Base-by-base conservation (phyloP, 2,888 invertebrate species). In the Bombylius major region DNA sequence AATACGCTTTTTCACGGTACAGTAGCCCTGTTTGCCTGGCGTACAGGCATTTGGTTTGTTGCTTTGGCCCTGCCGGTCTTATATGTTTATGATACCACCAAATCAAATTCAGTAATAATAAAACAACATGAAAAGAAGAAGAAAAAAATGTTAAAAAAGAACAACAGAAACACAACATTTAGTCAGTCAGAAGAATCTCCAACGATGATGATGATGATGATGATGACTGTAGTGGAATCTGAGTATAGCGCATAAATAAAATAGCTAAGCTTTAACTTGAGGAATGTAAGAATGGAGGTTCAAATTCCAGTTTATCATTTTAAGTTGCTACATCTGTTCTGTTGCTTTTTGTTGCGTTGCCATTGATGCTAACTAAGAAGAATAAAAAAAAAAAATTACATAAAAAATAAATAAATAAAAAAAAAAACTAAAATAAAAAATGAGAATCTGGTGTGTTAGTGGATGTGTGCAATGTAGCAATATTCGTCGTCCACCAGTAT, bases 1-100 rank as follows among this genome's bases (percentile, higher is more conserved):
- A 61, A 56, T 61, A 61, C 59, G 59, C 57, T 56, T 42, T 11
- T 42, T 42, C 11, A 42, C 7, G 8, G 5, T 11, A 42, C 39
- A 11, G 39, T 42, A 42, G 39, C 39, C 8, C 11, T 11, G 11
- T 36, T 5, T 36, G 34, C 34, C 1, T 36, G 34, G 34, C 8
- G 34, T 8, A 36, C 8, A 36, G 34, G 34, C 34, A 36, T 42
- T 42, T 11, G 7, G 12, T 7, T 42, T 11, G 39, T 8, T 42
- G 11, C 7, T 42, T 11, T 42, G 6, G 5, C 34, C 39, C 36
- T 36, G 36, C 36, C 36, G 36, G 36, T 23, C 36, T 36, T 36
- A 9, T 36, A 9, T 9, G 36, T 42, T 11, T 42, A 36, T 36
- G 34, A 36, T 36, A 36, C 23, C 8, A 36, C 34, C 8, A 36